A percentile compares a stretch with the other conserved stretches of the same genome.
These are phyloP conservation scores for Palythoa caribaeorum DNA, from an alignment of 92 coral and sea anemone genomes.

Conservation along the genomic window DNA sequence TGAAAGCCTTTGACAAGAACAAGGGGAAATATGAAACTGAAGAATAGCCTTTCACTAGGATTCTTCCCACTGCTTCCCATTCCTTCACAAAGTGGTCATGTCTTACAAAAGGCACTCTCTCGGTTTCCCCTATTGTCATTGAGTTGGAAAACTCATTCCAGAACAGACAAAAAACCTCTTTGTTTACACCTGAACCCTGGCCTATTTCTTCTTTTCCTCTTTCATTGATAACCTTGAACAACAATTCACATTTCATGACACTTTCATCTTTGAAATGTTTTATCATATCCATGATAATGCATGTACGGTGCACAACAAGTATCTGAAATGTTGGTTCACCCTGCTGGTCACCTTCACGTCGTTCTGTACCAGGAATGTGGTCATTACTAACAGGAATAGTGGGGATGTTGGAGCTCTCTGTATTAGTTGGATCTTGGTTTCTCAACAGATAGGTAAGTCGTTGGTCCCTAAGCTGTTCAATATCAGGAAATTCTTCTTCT, in stretches of 20 bases:
- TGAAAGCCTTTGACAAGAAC: slow-evolving; percentile 70
- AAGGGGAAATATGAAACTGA: slow-evolving; percentile 64
- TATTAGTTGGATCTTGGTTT: not conserved
- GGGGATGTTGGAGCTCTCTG: slow-evolving; percentile 6
- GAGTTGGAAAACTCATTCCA: slow-evolving; percentile 51
- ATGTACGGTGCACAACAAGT: slow-evolving; percentile 56
- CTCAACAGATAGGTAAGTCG: slow-evolving; percentile 53
- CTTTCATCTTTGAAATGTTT: slow-evolving; percentile 46
- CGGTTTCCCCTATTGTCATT: slow-evolving; percentile 55
- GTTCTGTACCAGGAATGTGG: slow-evolving; percentile 16
- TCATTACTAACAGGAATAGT: slow-evolving; percentile 17
- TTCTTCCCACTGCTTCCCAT: slow-evolving; percentile 75
- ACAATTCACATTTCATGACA: slow-evolving; percentile 28
- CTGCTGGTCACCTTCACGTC: slow-evolving; percentile 28
- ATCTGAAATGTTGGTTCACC: slow-evolving; percentile 36
- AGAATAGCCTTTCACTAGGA: slow-evolving; percentile 65
- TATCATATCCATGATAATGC: slow-evolving; percentile 40
- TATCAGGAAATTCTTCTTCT: slow-evolving; percentile 19
- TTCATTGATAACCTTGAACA: slow-evolving; percentile 44
- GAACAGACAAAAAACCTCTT: slow-evolving; percentile 56
- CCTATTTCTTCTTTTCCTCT: slow-evolving; percentile 48
- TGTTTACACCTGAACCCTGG: slow-evolving; percentile 42
- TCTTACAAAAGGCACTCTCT: slow-evolving; percentile 51
- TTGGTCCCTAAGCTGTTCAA: slow-evolving; percentile 48
- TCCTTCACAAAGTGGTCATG: slow-evolving; percentile 61